These are phyloP conservation scores for Momotus momota DNA, from an alignment of 2,797 vertebrate genomes.

Conservation along the genomic window DNA sequence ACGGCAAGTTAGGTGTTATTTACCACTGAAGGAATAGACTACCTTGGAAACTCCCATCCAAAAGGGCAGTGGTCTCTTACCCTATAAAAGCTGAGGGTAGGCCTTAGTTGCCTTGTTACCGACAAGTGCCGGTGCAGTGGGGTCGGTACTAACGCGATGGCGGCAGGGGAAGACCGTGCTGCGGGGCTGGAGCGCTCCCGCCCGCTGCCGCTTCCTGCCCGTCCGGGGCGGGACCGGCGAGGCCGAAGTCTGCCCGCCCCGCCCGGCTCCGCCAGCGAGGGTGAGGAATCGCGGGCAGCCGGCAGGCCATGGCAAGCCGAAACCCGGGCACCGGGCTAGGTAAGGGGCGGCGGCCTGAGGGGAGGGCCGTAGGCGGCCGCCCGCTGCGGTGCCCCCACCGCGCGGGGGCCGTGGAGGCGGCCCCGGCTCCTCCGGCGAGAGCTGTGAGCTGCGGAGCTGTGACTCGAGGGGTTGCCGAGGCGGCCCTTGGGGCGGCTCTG, in stretches of 20 bases:
- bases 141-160: fast-evolving
- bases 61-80: fast-evolving
- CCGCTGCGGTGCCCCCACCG: no score
- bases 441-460: no score
- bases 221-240: neutral
- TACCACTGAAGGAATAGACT: fast-evolving
- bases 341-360: slow-evolving; percentile 61
- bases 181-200: fast-evolving
- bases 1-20: fast-evolving
- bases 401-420: neutral
- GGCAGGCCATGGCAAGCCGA: slow-evolving; percentile 30
- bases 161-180: fast-evolving
- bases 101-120: fast-evolving
- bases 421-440: neutral
- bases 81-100: fast-evolving
- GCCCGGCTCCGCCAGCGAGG: neutral
- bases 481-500: no score
- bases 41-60: fast-evolving
- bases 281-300: neutral
- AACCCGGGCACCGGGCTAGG: slow-evolving; percentile 65
- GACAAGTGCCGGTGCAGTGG: fast-evolving
- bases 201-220: neutral
- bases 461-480: no score
- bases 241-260: neutral
- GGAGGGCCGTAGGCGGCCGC: no score